phyloP scores from a whole-genome alignment of 2,888 invertebrate genomes.

The Chrysolina oricalcia region DNA sequence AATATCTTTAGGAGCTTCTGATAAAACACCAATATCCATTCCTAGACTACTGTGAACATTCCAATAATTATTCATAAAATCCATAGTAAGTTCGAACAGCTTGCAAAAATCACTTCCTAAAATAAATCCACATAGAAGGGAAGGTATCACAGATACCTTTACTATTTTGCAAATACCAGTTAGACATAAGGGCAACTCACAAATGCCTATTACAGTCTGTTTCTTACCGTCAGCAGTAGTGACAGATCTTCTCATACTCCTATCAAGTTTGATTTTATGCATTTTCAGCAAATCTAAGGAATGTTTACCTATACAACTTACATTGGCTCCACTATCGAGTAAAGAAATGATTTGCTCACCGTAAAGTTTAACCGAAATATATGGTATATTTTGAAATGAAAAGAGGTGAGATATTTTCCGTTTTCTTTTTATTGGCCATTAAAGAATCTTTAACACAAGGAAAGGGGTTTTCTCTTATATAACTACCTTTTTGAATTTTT shows the following conservation, averaged over 20 bases:
- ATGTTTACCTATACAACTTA: too few species aligned
- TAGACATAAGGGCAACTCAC: not conserved
- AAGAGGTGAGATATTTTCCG: not conserved
- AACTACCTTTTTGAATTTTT: not conserved
- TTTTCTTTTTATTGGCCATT: not conserved
- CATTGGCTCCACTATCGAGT: too few species aligned
- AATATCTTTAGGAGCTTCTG: not conserved
- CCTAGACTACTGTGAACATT: not conserved
- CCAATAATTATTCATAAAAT: not conserved
- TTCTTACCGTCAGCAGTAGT: not conserved
- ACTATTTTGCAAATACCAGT: not conserved
- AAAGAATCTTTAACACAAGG: not conserved
- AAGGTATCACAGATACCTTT: too few species aligned
- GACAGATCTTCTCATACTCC: not conserved
- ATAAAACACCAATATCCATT: not conserved
- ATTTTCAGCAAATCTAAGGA: too few species aligned
- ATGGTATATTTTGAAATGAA: not conserved
- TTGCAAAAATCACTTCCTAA: not conserved
- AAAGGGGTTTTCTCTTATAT: not conserved
- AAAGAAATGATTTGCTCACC: not conserved
- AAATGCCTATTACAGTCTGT: not conserved
- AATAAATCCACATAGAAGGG: not conserved
- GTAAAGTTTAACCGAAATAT: not conserved
- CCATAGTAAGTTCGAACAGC: not conserved
- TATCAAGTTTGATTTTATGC: too few species aligned